phyloP scores from a whole-genome alignment of 1,140 invertebrate genomes.

The Bombus soroeensis region DNA sequence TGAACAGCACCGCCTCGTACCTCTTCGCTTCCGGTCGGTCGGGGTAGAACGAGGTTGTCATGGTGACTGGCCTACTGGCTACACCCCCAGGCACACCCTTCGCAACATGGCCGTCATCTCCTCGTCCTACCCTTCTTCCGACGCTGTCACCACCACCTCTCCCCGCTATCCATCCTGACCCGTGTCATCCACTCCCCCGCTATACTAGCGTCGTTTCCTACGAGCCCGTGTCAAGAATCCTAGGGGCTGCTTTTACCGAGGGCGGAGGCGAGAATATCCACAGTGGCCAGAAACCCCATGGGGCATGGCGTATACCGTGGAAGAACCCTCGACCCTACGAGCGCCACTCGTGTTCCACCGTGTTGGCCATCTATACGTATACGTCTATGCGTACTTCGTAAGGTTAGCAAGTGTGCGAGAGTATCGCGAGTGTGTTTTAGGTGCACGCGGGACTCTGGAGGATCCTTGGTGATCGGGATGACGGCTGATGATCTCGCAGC shows the following conservation, averaged over 20 bases:
- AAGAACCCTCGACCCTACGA: conserved; percentile 66
- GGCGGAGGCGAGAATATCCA: conserved; percentile 46
- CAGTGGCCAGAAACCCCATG: conserved; percentile 63
- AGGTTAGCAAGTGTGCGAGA: conserved; percentile 19
- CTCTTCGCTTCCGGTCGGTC: conserved; percentile 64
- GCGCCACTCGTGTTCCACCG: conserved; percentile 61
- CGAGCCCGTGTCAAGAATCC: conserved; percentile 50
- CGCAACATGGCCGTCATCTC: conserved; percentile 71
- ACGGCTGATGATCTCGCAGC: not conserved
- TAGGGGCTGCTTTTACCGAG: conserved; percentile 29
- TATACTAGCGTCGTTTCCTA: not conserved
- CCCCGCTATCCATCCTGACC: conserved; percentile 9
- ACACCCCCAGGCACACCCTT: conserved; percentile 77
- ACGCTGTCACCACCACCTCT: conserved; percentile 16
- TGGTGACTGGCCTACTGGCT: conserved; percentile 69
- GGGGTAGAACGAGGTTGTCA: conserved; percentile 73
- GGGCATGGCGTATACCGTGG: conserved; percentile 51
- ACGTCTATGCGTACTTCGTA: not conserved
- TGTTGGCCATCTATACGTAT: conserved; percentile 13
- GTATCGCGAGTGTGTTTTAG: conserved; percentile 9
- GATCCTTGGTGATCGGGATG: conserved; percentile 23
- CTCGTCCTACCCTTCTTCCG: conserved; percentile 34
- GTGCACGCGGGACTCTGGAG: conserved; percentile 19
- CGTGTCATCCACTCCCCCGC: conserved; percentile 32
- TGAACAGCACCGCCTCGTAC: conserved; percentile 49